Evolutionary conservation across 2,888 invertebrate genomes (phyloP).

Genomic region (Ectemnius cavifrons): DNA sequence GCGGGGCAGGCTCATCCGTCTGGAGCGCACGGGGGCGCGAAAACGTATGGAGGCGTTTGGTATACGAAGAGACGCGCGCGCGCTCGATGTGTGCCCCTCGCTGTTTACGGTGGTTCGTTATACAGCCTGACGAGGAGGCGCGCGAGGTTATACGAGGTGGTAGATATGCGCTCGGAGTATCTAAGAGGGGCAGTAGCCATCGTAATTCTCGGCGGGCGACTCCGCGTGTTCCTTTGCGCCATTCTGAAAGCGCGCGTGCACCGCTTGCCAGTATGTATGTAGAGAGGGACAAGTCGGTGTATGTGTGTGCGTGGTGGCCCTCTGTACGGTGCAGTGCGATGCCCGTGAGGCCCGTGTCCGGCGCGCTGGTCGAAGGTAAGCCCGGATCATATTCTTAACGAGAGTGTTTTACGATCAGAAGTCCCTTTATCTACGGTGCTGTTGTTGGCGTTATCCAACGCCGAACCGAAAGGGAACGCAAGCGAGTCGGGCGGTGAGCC

Average conservation of each 20-base stretch:
- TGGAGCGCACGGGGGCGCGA: slow-evolving; percentile 46
- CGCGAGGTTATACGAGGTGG: slow-evolving; percentile 64
- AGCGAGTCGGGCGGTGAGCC: slow-evolving; percentile 30
- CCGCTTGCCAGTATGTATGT: background rate
- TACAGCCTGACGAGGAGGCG: slow-evolving; percentile 59
- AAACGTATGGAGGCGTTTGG: slow-evolving; percentile 58
- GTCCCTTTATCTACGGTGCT: slow-evolving; percentile 75
- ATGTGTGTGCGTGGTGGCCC: slow-evolving; percentile 20
- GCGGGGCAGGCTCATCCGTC: slow-evolving; percentile 66
- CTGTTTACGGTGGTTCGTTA: slow-evolving; percentile 67
- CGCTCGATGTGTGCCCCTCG: slow-evolving; percentile 42
- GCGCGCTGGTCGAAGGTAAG: slow-evolving; percentile 69
- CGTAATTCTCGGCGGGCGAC: slow-evolving; percentile 61
- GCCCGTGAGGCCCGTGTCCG: slow-evolving; percentile 34
- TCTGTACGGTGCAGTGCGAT: too few relatives aligned
- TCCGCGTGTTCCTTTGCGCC: slow-evolving; percentile 57
- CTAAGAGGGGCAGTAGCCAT: slow-evolving; percentile 72
- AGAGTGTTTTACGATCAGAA: slow-evolving; percentile 75
- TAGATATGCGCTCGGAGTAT: slow-evolving; percentile 62
- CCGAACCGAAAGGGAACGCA: slow-evolving; percentile 56
- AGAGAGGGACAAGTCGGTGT: slow-evolving; percentile 11
- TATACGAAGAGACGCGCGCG: slow-evolving; percentile 29
- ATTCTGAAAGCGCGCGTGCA: slow-evolving; percentile 34
- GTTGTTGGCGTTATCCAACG: slow-evolving; percentile 75
- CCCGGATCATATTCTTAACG: slow-evolving; percentile 78